phyloP scores from a whole-genome alignment of 2,113 vertebrate species.

The Fregata magnificens region DNA sequence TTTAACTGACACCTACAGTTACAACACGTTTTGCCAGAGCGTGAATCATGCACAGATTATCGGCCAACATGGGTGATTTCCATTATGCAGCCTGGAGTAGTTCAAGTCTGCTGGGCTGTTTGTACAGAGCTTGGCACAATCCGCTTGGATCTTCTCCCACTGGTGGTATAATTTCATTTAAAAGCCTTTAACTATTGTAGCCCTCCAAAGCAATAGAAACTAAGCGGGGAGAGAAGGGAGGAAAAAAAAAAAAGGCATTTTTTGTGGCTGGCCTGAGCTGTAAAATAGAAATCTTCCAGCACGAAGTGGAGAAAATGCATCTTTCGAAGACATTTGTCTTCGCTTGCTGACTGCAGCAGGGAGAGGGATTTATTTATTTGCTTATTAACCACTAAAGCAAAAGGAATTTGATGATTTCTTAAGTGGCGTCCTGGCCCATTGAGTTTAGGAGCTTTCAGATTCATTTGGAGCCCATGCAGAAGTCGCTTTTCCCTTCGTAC shows the following conservation, averaged over 20 bases:
- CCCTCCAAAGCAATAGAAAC: not conserved
- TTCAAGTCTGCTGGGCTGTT: not conserved
- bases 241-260: not conserved
- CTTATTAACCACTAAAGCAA: not conserved
- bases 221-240: rapidly evolving
- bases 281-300: not conserved
- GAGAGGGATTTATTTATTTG: not conserved
- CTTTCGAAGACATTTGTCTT: not conserved
- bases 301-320: not conserved
- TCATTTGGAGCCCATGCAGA: not conserved
- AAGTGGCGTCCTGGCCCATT: not conserved
- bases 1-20: not conserved
- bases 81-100: constrained; percentile 1
- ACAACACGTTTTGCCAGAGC: not conserved
- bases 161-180: not conserved
- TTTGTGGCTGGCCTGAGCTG: not conserved
- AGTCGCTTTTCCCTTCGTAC: rapidly evolving
- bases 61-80: constrained; percentile 17
- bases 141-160: not conserved
- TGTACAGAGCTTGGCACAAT: not conserved
- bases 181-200: not conserved
- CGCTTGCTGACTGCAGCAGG: rapidly evolving
- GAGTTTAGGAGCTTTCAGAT: not conserved
- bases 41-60: constrained; percentile 36
- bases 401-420: not conserved